Evolutionary conservation across 2,113 vertebrate genomes (phyloP).

Genomic region (Plectropomus leopardus): DNA sequence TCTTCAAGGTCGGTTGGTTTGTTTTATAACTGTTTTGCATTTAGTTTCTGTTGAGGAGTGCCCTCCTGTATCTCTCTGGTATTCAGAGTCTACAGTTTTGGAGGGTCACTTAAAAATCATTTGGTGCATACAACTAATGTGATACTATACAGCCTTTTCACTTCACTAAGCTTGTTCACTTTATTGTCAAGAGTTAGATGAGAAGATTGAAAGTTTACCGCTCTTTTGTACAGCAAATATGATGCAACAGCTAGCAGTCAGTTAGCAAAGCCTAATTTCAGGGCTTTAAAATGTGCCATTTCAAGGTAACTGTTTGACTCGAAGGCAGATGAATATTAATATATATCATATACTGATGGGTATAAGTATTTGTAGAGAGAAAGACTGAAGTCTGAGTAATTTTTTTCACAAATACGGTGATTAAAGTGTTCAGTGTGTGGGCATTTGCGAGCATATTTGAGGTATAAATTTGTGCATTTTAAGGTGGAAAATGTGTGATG

Average conservation of each 20-base stretch:
- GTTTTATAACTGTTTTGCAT: slow-evolving; percentile 39
- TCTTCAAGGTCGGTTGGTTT: slow-evolving; percentile 78
- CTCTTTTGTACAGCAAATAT: no score
- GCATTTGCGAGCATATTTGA: background rate
- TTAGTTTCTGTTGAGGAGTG: background rate
- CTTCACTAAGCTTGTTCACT: no score
- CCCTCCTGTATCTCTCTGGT: background rate
- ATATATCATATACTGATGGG: background rate
- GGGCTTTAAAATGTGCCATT: background rate
- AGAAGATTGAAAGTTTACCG: no score
- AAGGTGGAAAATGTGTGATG: background rate
- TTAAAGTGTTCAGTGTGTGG: background rate
- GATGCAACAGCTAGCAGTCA: no score
- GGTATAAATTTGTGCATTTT: no score
- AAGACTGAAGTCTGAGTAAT: background rate
- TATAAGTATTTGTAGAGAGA: background rate
- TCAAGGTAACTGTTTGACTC: background rate
- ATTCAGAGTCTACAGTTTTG: background rate
- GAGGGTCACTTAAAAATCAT: slow-evolving; percentile 1
- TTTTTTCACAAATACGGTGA: background rate
- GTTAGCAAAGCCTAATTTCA: no score
- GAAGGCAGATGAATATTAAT: background rate
- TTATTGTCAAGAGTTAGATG: no score
- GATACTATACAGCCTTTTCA: background rate
- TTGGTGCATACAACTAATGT: background rate